Evolutionary conservation across 2,797 vertebrate genomes (phyloP).

Genomic region (Sebastes ruberrimus): DNA sequence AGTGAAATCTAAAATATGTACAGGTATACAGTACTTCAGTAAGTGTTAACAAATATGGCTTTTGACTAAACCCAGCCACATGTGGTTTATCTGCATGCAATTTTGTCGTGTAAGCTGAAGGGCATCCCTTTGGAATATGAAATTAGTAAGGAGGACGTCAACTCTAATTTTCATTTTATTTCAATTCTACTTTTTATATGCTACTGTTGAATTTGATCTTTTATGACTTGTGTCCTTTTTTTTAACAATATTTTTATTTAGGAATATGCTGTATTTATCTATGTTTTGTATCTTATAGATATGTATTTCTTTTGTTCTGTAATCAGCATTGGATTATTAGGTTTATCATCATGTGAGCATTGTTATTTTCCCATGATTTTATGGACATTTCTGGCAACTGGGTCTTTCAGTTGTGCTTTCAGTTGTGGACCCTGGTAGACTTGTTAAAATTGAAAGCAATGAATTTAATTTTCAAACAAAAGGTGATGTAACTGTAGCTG

Average conservation of each 20-base stretch:
- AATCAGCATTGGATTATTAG: background rate
- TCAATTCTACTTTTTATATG: background rate
- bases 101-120: background rate
- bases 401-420: background rate
- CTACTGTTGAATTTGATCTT: accelerated
- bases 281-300: background rate
- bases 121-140: background rate
- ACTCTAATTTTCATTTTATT: background rate
- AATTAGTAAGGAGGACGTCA: background rate
- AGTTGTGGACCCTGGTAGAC: background rate
- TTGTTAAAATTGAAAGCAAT: background rate
- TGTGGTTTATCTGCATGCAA: too few relatives aligned
- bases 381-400: background rate
- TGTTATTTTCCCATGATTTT: background rate
- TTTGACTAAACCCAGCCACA: too few relatives aligned
- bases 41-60: background rate
- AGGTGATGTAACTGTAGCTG: background rate
- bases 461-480: background rate
- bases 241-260: background rate
- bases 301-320: background rate
- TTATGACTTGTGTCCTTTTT: background rate
- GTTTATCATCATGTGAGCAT: background rate
- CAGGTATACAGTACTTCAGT: background rate
- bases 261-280: background rate
- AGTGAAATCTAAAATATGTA: background rate